phyloP scores from a whole-genome alignment of 2,113 vertebrate genomes.

The Seriola dumerili region DNA sequence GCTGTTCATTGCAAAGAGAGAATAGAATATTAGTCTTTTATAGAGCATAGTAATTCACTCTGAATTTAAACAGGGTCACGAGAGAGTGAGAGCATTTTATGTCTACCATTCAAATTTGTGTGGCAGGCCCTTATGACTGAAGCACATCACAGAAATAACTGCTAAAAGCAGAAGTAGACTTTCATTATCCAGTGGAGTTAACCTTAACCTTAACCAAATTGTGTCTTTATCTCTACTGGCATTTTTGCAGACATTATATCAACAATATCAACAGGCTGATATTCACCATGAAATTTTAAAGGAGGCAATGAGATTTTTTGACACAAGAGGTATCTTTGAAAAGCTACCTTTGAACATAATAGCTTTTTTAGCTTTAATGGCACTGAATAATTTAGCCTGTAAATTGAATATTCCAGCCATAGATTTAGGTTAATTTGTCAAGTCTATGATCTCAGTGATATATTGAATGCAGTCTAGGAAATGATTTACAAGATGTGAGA shows the following conservation, averaged over 20 bases:
- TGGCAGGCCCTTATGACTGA: constrained; percentile 43
- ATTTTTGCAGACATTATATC: constrained; percentile 12
- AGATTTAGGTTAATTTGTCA: neutral
- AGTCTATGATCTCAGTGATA: neutral
- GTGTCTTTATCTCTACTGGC: neutral
- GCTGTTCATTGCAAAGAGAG: constrained; percentile 8
- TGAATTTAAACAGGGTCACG: constrained; percentile 36
- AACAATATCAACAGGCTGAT: neutral
- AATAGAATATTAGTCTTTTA: constrained; percentile 11
- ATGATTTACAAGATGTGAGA: neutral
- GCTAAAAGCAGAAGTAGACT: constrained; percentile 4
- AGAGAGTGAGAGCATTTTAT: constrained; percentile 36
- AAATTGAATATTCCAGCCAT: neutral
- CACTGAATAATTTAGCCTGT: neutral
- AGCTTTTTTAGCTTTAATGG: neutral
- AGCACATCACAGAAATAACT: constrained; percentile 31
- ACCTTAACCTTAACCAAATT: neutral
- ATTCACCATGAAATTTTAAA: neutral
- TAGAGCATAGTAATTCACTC: neutral
- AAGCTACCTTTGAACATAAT: neutral
- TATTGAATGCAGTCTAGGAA: neutral
- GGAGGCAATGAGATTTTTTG: neutral
- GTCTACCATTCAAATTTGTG: constrained; percentile 51
- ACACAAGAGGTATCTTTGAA: neutral
- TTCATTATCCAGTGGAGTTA: constrained; percentile 17